These are phyloP conservation scores for Machimus atricapillus DNA, from an alignment of 2,888 invertebrate genomes.

Conservation along the genomic window DNA sequence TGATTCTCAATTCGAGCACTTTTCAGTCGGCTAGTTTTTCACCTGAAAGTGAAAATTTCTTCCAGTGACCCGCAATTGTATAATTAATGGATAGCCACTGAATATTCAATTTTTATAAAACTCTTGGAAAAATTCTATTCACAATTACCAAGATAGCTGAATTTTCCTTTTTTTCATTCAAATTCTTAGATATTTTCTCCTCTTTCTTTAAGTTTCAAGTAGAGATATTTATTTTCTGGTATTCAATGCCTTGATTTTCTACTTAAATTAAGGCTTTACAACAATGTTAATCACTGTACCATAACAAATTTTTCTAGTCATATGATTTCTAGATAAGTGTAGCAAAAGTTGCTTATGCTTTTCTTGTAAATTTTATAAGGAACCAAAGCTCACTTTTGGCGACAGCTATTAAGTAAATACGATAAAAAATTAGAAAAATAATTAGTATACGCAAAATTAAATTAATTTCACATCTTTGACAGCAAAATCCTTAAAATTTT, in stretches of 20 bases:
- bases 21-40: not conserved
- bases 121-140: not conserved
- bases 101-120: not conserved
- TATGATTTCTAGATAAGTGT: too few species aligned
- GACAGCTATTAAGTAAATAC: too few species aligned
- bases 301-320: too few species aligned
- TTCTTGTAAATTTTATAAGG: too few species aligned
- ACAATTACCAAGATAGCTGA: not conserved
- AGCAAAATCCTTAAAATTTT: too few species aligned
- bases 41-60: slow-evolving; percentile 14
- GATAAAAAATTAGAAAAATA: too few species aligned
- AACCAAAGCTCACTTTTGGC: too few species aligned
- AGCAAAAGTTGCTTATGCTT: too few species aligned
- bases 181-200: not conserved
- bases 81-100: not conserved
- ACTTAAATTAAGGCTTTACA: not conserved
- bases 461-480: too few species aligned
- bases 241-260: not conserved
- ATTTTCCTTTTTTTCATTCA: not conserved
- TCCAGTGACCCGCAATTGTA: not conserved
- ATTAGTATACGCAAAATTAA: too few species aligned
- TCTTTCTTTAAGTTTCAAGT: not conserved
- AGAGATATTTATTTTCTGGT: not conserved
- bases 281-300: too few species aligned
- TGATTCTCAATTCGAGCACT: not conserved